phyloP scores from a whole-genome alignment of 2,888 invertebrate genomes.

The Xestia rhomboidea region DNA sequence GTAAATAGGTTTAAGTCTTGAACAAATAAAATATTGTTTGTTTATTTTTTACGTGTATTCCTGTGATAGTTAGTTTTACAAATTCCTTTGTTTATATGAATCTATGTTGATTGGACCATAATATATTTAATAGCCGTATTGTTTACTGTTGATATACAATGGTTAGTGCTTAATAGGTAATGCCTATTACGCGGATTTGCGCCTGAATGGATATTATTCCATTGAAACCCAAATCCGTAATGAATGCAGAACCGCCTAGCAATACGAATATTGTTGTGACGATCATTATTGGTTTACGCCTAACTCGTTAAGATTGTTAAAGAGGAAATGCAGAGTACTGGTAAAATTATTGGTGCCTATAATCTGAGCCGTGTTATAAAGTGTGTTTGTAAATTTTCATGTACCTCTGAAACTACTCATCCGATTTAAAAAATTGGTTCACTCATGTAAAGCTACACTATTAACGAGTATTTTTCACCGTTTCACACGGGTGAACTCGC shows the following conservation, averaged over 20 bases:
- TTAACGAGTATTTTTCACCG: neutral
- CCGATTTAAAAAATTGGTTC: neutral
- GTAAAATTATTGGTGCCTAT: neutral
- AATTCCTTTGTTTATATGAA: slow-evolving; percentile 5
- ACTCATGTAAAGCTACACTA: neutral
- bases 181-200: slow-evolving; percentile 60
- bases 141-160: slow-evolving; percentile 45
- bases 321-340: neutral
- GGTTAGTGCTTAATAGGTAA: slow-evolving; percentile 47
- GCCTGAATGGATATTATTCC: slow-evolving; percentile 55
- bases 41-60: neutral
- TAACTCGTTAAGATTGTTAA: slow-evolving; percentile 20
- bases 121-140: slow-evolving; percentile 38
- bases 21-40: too few species aligned
- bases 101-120: slow-evolving; percentile 25
- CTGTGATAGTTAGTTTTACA: neutral
- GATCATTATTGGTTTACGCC: slow-evolving; percentile 27
- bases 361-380: neutral
- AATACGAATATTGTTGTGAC: slow-evolving; percentile 43
- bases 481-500: neutral
- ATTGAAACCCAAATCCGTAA: slow-evolving; percentile 54
- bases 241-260: slow-evolving; percentile 48
- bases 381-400: neutral
- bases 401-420: neutral
- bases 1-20: too few species aligned